Conservation (phyloP, 1,140 invertebrate genomes). For the Drosophila willistoni region DNA sequence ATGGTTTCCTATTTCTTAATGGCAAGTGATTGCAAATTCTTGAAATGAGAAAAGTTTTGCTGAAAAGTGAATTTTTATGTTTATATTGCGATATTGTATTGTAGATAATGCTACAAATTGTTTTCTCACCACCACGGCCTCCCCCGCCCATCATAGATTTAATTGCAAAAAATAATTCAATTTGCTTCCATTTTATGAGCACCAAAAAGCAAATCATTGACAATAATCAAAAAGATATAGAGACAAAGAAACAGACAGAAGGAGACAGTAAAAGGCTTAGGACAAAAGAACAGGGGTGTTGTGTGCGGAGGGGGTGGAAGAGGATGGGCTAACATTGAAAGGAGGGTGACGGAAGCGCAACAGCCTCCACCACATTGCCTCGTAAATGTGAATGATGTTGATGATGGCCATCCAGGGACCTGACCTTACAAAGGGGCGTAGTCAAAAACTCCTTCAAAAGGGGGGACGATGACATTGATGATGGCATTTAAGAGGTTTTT, state of each 20-base stretch:
- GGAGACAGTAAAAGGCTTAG: neutral
- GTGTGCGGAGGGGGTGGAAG: conserved; percentile 2
- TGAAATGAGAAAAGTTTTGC: too few relatives aligned
- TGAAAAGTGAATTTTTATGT: too few relatives aligned
- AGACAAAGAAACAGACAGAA: neutral
- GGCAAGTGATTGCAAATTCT: too few relatives aligned
- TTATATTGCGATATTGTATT: too few relatives aligned
- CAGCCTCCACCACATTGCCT: conserved; percentile 46
- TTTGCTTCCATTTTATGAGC: conserved; percentile 71
- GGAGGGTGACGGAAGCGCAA: conserved; percentile 34
- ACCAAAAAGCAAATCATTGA: conserved; percentile 78
- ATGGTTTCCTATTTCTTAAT: too few relatives aligned
- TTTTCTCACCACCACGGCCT: neutral
- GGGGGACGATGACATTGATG: too few relatives aligned
- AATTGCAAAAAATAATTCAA: conserved; percentile 67
- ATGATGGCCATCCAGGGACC: conserved; percentile 63
- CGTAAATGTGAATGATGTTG: conserved; percentile 78
- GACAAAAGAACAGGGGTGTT: neutral
- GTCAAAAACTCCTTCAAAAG: neutral
- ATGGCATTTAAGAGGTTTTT: too few relatives aligned
- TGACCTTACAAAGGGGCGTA: conserved; percentile 33
- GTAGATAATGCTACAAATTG: too few relatives aligned
- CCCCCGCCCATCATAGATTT: conserved; percentile 30
- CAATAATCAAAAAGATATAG: conserved; percentile 61
- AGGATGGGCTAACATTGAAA: neutral